A percentile compares a stretch with the other conserved stretches of the same genome.
Evolutionary conservation across 2,888 invertebrate genomes (phyloP).

Genomic region (Sabellastarte sp.): DNA sequence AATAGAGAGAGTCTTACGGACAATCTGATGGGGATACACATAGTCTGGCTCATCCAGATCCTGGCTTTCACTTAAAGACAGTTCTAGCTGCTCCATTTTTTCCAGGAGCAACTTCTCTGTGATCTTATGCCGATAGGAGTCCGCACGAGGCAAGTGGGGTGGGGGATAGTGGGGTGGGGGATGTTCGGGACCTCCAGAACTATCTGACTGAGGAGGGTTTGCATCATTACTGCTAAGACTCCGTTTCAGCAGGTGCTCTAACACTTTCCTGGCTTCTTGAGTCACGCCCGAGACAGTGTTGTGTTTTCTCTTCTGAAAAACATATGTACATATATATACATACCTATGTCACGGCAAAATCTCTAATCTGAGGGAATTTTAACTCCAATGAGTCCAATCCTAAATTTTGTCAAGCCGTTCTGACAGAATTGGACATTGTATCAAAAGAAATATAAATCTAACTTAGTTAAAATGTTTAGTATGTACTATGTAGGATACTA

Average conservation of each 20-base stretch:
- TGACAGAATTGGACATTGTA: too few species aligned
- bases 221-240: constrained; percentile 14
- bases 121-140: constrained; percentile 2
- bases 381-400: too few species aligned
- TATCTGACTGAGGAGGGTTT: background rate
- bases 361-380: too few species aligned
- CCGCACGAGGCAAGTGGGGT: background rate
- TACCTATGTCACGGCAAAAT: too few species aligned
- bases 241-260: constrained; percentile 26
- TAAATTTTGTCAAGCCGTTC: too few species aligned
- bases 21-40: constrained; percentile 8
- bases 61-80: background rate
- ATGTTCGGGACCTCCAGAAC: constrained; percentile 1
- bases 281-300: constrained; percentile 22
- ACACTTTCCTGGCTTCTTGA: constrained; percentile 25
- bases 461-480: too few species aligned
- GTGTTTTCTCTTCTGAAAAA: constrained; percentile 1
- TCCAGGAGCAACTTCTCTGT: background rate
- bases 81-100: background rate
- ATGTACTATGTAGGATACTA: too few species aligned
- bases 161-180: constrained; percentile 6
- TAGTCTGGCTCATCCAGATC: constrained; percentile 10
- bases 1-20: constrained; percentile 12
- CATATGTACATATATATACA: too few species aligned
- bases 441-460: too few species aligned